Conservation (phyloP, 2,797 vertebrate species). For the Leuciscus waleckii region DNA sequence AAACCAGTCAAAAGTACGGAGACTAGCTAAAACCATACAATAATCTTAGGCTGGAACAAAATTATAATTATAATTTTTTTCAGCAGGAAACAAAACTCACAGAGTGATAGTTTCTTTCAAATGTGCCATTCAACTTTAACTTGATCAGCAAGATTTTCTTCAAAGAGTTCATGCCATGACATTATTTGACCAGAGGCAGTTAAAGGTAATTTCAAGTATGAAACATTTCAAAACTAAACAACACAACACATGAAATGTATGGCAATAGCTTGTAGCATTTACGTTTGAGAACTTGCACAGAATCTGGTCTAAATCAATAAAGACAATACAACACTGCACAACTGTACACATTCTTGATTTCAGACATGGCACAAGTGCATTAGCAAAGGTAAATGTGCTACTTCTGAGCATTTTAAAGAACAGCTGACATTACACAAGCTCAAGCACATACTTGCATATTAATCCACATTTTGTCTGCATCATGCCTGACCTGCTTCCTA, state of each 20-base stretch:
- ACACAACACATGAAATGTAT: background rate
- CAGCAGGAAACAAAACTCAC: background rate
- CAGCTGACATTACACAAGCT: constrained; percentile 9
- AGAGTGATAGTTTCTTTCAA: background rate
- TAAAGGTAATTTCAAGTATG: background rate
- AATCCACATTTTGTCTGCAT: constrained; percentile 27
- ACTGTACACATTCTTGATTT: background rate
- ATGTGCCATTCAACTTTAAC: background rate
- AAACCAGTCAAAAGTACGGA: background rate
- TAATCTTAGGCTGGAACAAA: too few relatives aligned
- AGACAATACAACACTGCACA: background rate
- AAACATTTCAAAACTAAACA: background rate
- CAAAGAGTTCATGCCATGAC: too few relatives aligned
- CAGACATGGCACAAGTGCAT: background rate
- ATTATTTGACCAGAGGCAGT: background rate
- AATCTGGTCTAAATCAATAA: background rate
- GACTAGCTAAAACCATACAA: background rate
- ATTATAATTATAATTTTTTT: background rate
- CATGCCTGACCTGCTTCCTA: constrained; percentile 51
- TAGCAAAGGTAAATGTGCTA: background rate
- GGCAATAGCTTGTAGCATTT: background rate
- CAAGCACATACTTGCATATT: constrained; percentile 22
- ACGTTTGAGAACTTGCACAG: background rate
- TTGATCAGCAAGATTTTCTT: background rate
- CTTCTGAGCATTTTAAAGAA: constrained; percentile 10